Conservation (phyloP, 1,140 invertebrate species). For the Trichonephila clavata region DNA sequence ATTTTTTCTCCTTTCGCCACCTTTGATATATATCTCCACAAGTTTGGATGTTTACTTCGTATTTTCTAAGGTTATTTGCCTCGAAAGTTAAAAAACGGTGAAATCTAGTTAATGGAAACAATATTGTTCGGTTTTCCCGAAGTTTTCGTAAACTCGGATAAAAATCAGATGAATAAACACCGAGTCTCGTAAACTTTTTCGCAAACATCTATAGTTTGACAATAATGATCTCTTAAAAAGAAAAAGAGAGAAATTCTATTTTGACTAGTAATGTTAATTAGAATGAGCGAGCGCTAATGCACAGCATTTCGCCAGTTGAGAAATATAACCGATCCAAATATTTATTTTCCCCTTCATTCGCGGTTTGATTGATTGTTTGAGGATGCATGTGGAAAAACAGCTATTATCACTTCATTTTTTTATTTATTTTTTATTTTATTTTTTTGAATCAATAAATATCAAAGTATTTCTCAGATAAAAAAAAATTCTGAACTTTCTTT, state of each 20-base stretch:
- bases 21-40: constrained; percentile 75
- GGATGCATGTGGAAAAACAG: no score
- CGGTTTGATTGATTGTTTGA: neutral
- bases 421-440: no score
- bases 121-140: neutral
- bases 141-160: neutral
- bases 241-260: no score
- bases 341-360: neutral
- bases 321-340: no score
- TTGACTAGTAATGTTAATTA: no score
- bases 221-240: no score
- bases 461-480: no score
- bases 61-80: neutral
- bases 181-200: neutral
- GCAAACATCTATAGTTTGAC: neutral
- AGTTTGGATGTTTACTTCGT: constrained; percentile 63
- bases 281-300: no score
- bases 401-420: no score
- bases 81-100: neutral
- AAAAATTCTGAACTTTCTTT: no score
- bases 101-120: neutral
- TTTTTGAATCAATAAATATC: no score
- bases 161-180: neutral
- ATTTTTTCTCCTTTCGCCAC: constrained; percentile 71
- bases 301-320: neutral